Base-by-base conservation (phyloP, 2,113 vertebrate genomes). In the Psittacus erithacus region DNA sequence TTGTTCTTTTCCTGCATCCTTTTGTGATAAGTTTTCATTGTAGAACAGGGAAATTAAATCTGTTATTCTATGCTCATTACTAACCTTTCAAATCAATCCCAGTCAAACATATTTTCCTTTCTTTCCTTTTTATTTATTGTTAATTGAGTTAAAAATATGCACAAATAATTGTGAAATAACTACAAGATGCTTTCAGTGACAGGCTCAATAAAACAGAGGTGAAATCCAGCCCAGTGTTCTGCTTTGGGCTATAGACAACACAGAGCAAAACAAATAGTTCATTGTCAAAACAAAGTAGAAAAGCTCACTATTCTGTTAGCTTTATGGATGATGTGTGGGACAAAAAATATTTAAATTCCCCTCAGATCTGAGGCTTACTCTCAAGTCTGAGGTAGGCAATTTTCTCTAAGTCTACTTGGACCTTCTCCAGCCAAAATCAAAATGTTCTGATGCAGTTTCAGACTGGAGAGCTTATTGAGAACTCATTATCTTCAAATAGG, bases 401-500 rank as follows among this genome's bases (percentile, higher is more conserved):
- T 93, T 97, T 97, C 96, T 90, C 46, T 92, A 88, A 92, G 74
- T 87, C 68, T 71, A 62, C 88, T 93, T 97, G 46, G 29, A 93
- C 90, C 28, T 95, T 93, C 67, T 96, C 65, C 81, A 93, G 93
- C 81, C 94, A 94, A 97, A 97, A 97, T 94, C 85, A 93, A 96
- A 97, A 93, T 27, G n/a, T 96, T 98, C 97, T 95, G 88, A 95
- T 53, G 28, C 80, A 90, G 86, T 96, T 98, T 96, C 96, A 98
- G 92, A 92, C 96, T 96, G 92, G 93, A 98, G 96, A 97, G 97
- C 94, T 95, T 97, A 96, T 97, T 97, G 98, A 98, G 98, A 98
- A 97, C 96, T 98, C 97, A 97, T 98, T 98, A 98, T 98, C 97
- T 98, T 98, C 97, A 98, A 98, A 98, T 97, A 98, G 98, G 98